These are phyloP conservation scores for Spatulosminthurus flaviceps DNA, from an alignment of 2,888 invertebrate species.

Conservation along the genomic window DNA sequence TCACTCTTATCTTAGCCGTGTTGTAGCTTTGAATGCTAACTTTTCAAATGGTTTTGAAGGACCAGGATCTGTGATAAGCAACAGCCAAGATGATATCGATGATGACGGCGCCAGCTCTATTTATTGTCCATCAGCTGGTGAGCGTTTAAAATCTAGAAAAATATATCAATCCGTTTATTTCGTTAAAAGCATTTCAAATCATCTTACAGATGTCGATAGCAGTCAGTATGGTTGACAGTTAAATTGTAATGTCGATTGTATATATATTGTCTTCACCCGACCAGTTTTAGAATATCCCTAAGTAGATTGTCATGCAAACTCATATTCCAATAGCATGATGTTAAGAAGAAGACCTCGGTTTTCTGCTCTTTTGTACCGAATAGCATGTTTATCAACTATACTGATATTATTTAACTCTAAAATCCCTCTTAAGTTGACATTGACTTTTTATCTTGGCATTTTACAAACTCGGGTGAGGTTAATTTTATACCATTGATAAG, in stretches of 20 bases:
- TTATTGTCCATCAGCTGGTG: conserved; percentile 76
- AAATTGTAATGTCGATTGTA: conserved; percentile 9
- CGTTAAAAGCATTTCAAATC: conserved; percentile 11
- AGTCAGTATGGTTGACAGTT: neutral
- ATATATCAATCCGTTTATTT: conserved; percentile 30
- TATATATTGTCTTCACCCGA: neutral
- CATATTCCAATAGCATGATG: neutral
- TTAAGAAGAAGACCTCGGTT: too few species aligned
- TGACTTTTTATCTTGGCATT: too few species aligned
- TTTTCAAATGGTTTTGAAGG: conserved; percentile 48
- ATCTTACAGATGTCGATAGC: conserved; percentile 1
- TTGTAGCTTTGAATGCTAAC: neutral
- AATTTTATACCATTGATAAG: conserved; percentile 18
- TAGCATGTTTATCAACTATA: too few species aligned
- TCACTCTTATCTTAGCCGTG: neutral
- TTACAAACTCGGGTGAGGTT: neutral
- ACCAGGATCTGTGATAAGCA: conserved; percentile 67
- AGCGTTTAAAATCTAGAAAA: conserved; percentile 38
- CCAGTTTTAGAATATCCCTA: neutral
- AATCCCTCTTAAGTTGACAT: too few species aligned
- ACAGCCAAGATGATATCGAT: conserved; percentile 86
- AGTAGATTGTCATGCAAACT: neutral
- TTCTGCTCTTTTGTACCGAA: too few species aligned
- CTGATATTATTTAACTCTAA: too few species aligned
- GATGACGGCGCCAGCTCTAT: conserved; percentile 76